phyloP scores from a whole-genome alignment of 2,888 invertebrate species.

The Latrodectus hesperus region DNA sequence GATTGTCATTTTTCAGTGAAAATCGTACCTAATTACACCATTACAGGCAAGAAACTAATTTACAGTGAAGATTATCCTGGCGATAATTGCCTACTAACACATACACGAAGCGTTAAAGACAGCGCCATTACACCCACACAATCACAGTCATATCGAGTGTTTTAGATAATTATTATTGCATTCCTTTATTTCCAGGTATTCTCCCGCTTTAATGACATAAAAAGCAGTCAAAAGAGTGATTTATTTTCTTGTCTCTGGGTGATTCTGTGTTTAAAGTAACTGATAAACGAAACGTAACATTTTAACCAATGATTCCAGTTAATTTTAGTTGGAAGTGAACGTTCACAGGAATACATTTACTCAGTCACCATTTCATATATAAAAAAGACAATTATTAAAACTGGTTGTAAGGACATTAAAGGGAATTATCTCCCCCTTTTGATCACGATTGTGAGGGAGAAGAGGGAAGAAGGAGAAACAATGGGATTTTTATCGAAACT shows the following conservation, averaged over 20 bases:
- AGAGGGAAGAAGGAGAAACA: constrained; percentile 51
- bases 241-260: not conserved
- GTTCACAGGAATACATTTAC: too few relatives aligned
- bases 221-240: constrained; percentile 15
- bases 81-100: constrained; percentile 57
- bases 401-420: constrained; percentile 37
- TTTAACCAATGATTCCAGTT: constrained; percentile 48
- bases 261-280: not conserved
- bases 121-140: not conserved
- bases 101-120: not conserved
- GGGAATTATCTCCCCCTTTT: constrained; percentile 34
- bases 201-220: not conserved
- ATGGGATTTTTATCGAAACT: constrained; percentile 50
- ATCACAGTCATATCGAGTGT: constrained; percentile 32
- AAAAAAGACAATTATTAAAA: constrained; percentile 55
- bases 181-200: not conserved
- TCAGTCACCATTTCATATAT: too few relatives aligned
- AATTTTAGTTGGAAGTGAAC: constrained; percentile 24
- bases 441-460: constrained; percentile 34
- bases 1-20: constrained; percentile 17
- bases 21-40: constrained; percentile 42
- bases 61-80: constrained; percentile 8
- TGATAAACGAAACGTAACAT: constrained; percentile 7
- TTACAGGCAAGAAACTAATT: constrained; percentile 51
- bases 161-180: constrained; percentile 62